A percentile compares a stretch with the other conserved stretches of the same genome.
These are phyloP conservation scores for Drosophila bocqueti DNA, from an alignment of 1,140 invertebrate species.

Conservation along the genomic window DNA sequence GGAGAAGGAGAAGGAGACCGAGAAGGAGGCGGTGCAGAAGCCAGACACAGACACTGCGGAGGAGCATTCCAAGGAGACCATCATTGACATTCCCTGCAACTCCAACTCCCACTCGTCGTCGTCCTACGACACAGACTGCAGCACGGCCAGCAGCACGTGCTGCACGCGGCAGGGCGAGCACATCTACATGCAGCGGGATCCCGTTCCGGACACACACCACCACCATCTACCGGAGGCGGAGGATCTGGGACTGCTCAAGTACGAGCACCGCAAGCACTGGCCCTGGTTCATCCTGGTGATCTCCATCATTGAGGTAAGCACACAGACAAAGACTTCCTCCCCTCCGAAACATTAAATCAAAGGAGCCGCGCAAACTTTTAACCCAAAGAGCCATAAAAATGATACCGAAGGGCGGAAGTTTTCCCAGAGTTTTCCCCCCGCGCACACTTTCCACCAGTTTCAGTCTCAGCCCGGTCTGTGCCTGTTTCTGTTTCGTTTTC, in stretches of 20 bases:
- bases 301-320: slow-evolving; percentile 93
- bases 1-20: slow-evolving; percentile 15
- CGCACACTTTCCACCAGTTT: slow-evolving; percentile 11
- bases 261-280: slow-evolving; percentile 74
- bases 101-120: slow-evolving; percentile 54
- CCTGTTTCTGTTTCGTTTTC: slow-evolving; percentile 28
- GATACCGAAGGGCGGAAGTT: slow-evolving; percentile 47
- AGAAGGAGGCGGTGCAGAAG: slow-evolving; percentile 6
- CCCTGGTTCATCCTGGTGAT: slow-evolving; percentile 95
- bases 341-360: slow-evolving; percentile 24
- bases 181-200: slow-evolving; percentile 76
- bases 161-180: slow-evolving; percentile 81
- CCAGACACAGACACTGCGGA: slow-evolving; percentile 1
- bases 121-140: slow-evolving; percentile 82
- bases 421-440: slow-evolving; percentile 25
- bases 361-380: slow-evolving; percentile 70
- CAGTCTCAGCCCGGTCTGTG: slow-evolving; percentile 12
- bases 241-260: slow-evolving; percentile 67
- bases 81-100: slow-evolving; percentile 79
- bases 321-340: not conserved
- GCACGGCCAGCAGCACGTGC: slow-evolving; percentile 81
- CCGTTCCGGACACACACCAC: slow-evolving; percentile 22
- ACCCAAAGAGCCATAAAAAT: slow-evolving; percentile 76
- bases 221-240: slow-evolving; percentile 29
- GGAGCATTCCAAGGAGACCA: slow-evolving; percentile 56